A percentile compares a stretch with the other conserved stretches of the same genome.
Evolutionary conservation across 2,113 vertebrate genomes (phyloP).

Genomic region (Procavia capensis): DNA sequence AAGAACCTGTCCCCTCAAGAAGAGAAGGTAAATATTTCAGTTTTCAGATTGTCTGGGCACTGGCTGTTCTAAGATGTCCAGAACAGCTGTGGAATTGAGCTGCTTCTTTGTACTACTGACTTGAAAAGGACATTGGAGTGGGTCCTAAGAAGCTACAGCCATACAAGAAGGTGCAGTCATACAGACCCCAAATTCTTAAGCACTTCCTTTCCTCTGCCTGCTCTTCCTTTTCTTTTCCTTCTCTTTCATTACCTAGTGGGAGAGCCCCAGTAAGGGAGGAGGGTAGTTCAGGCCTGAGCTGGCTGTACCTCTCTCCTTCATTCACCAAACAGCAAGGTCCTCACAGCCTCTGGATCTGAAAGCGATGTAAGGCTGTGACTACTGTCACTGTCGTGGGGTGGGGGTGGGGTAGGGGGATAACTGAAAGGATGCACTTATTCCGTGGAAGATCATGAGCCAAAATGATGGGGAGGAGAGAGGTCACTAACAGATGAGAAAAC

Average conservation of each 20-base stretch:
- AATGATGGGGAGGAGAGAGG: background rate
- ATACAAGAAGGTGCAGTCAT: background rate
- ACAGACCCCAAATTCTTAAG: background rate
- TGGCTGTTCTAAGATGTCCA: background rate
- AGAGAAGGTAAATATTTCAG: background rate
- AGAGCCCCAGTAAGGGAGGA: background rate
- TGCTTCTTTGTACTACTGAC: background rate
- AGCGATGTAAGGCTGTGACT: background rate
- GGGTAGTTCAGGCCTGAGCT: no score
- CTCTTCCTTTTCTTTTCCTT: background rate
- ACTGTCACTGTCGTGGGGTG: background rate
- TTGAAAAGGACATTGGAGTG: background rate
- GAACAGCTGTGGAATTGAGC: background rate
- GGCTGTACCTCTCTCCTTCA: background rate
- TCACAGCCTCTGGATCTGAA: background rate
- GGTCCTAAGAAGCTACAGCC: background rate
- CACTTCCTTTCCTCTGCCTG: background rate
- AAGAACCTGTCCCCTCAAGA: background rate
- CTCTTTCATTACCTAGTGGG: background rate
- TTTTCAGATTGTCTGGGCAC: background rate
- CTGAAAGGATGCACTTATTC: background rate
- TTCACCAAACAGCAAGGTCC: background rate
- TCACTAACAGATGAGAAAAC: background rate
- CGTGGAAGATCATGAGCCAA: background rate
- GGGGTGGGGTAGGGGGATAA: background rate